phyloP scores from a whole-genome alignment of 2,113 vertebrate genomes.

The Etheostoma spectabile region DNA sequence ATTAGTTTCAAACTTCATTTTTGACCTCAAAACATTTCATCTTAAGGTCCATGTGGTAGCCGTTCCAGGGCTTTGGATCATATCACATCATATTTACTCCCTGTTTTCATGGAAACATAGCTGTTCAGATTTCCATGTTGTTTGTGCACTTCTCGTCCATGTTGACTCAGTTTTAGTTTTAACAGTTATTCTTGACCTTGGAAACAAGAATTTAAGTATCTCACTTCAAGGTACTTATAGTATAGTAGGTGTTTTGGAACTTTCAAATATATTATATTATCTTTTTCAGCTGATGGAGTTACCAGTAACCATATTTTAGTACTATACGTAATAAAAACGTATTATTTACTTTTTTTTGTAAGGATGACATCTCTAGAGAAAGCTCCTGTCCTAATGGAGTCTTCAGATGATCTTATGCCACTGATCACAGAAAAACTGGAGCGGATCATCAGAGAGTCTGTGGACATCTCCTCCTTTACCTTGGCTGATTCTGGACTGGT shows the following conservation, averaged over 20 bases:
- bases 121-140: neutral
- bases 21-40: neutral
- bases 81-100: neutral
- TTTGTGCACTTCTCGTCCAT: neutral
- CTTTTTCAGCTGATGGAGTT: neutral
- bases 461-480: constrained; percentile 77
- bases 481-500: constrained; percentile 63
- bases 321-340: neutral
- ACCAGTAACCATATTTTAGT: neutral
- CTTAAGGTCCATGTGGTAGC: neutral
- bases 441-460: constrained; percentile 63
- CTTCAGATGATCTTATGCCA: constrained; percentile 77
- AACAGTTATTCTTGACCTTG: neutral
- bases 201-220: neutral
- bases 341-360: constrained; percentile 10
- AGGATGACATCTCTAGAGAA: constrained; percentile 85
- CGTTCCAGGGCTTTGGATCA: neutral
- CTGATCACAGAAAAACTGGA: constrained; percentile 78
- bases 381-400: constrained; percentile 77
- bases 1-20: neutral
- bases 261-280: too few species aligned
- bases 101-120: neutral
- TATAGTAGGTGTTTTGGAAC: too few species aligned
- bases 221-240: neutral
- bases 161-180: neutral